These are phyloP conservation scores for Ambastaia sidthimunki DNA, from an alignment of 2,797 vertebrate genomes.

Conservation along the genomic window DNA sequence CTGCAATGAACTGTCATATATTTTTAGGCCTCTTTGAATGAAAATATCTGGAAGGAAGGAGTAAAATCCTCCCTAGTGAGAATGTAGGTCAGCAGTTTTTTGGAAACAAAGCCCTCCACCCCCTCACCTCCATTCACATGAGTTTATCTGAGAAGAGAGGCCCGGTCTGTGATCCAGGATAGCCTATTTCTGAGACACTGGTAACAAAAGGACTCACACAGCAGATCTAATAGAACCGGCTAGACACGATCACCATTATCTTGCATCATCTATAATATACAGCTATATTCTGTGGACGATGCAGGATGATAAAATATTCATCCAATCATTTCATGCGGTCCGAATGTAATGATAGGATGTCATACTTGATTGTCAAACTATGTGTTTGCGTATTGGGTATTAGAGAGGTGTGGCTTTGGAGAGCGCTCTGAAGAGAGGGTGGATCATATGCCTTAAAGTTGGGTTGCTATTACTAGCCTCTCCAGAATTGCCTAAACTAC, in stretches of 20 bases:
- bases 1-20: background rate
- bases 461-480: too few species aligned
- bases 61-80: slow-evolving; percentile 20
- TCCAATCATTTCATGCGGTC: too few species aligned
- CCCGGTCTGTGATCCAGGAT: slow-evolving; percentile 18
- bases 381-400: too few species aligned
- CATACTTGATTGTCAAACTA: too few species aligned
- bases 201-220: slow-evolving; percentile 39
- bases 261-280: slow-evolving; percentile 16
- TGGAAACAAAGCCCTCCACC: slow-evolving; percentile 41
- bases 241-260: background rate
- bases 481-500: too few species aligned
- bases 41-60: slow-evolving; percentile 28
- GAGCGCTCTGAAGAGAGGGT: too few species aligned
- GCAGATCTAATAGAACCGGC: background rate
- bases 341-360: too few species aligned
- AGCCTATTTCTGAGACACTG: slow-evolving; percentile 1
- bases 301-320: too few species aligned
- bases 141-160: slow-evolving; percentile 37
- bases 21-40: background rate
- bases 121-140: slow-evolving; percentile 11
- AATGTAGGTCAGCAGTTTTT: slow-evolving; percentile 55
- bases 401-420: too few species aligned
- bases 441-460: too few species aligned
- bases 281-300: too few species aligned